Evolutionary conservation across 2,113 vertebrate genomes (phyloP), one percentile per base, ranked within the genome.

Genomic region (Gymnorhina tibicen): DNA sequence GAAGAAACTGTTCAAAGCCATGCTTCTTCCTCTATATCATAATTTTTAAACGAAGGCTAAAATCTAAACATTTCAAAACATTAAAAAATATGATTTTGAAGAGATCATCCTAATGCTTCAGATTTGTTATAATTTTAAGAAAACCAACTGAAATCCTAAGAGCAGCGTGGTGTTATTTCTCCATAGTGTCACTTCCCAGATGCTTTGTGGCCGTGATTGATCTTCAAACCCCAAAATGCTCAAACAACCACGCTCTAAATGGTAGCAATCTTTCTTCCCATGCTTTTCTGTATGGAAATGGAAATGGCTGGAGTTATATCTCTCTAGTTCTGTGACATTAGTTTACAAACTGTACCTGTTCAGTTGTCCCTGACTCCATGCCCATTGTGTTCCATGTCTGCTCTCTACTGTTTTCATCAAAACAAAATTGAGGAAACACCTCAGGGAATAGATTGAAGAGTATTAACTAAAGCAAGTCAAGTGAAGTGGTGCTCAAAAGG

Each of bases 171-270:
- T 42, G 26, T 33, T 64, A 37, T 2, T 89, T 67, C 27, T 62
- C 24, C 26, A 3, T 19, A 47, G 22, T 59, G n/a, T 35, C 56
- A 47, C 26, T 87, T 87, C 37, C 6, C 55, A 62, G 19, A 6
- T 58, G 13, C 50, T 74, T 74, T 1, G 0, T 67, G n/a, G n/a
- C 32, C 0, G 0, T 49, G 47, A 22, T 9, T 72, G 52, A 42
- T 56, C 41, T 52, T 32, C 27, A 64, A 6, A 37, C 37, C 35
- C 30, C 21, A 64, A 85, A 73, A 35, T 55, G 7, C 18, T 86
- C 37, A 39, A 85, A 11, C 16, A 66, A 20, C 19, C 50, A 49
- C 0, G 0, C 13, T 53, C 18, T n/a, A 76, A 63, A 39, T 24
- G 5, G 20, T 8, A 68, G 5, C 1, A 1, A 2, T 68, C 37